Percentiles rank a stretch among this genome's conserved stretches.
These are phyloP conservation scores for Agrochola macilenta DNA, from an alignment of 2,888 invertebrate genomes.

Conservation along the genomic window DNA sequence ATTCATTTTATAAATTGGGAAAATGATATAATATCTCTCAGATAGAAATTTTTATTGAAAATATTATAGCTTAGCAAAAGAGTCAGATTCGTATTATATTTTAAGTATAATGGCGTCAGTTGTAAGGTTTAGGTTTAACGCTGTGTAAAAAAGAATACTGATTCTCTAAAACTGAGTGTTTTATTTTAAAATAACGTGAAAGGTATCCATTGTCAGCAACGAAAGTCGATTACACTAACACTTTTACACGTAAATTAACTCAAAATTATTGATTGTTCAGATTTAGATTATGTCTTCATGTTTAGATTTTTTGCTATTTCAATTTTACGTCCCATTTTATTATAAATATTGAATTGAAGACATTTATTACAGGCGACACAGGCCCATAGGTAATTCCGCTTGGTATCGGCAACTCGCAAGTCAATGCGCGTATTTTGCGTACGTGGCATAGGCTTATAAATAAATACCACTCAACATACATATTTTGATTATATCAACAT, in stretches of 20 bases:
- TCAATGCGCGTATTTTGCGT: too few relatives aligned
- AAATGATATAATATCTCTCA: slow-evolving; percentile 82
- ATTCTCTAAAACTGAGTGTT: slow-evolving; percentile 81
- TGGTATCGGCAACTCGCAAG: too few relatives aligned
- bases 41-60: slow-evolving; percentile 83
- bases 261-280: too few relatives aligned
- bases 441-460: too few relatives aligned
- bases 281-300: too few relatives aligned
- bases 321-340: too few relatives aligned
- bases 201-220: background rate
- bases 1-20: slow-evolving; percentile 80
- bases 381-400: too few relatives aligned
- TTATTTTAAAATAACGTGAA: slow-evolving; percentile 67
- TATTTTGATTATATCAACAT: too few relatives aligned
- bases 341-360: too few relatives aligned
- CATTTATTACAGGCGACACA: too few relatives aligned
- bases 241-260: background rate
- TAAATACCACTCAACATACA: too few relatives aligned
- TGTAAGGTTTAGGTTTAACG: slow-evolving; percentile 85
- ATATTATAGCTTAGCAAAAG: slow-evolving; percentile 83
- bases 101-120: slow-evolving; percentile 84
- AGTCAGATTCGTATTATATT: slow-evolving; percentile 90
- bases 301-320: too few relatives aligned
- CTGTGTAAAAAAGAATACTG: slow-evolving; percentile 88
- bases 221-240: background rate